Conservation (phyloP, 2,888 invertebrate species). For the Phyto melanocephala region DNA sequence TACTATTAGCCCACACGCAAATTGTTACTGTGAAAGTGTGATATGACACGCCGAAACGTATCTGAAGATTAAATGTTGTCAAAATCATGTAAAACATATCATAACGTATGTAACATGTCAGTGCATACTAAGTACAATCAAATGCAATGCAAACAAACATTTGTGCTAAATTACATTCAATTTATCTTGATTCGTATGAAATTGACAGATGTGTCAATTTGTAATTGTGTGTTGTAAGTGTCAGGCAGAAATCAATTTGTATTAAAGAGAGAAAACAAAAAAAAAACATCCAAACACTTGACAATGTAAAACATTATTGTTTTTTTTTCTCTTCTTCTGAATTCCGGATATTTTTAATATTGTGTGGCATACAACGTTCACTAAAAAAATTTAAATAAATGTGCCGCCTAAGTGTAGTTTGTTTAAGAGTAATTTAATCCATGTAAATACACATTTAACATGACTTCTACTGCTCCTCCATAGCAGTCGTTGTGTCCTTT, state of each 20-base stretch:
- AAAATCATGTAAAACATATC: background rate
- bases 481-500: constrained; percentile 5
- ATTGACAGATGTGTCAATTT: constrained; percentile 60
- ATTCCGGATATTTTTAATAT: background rate
- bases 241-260: constrained; percentile 36
- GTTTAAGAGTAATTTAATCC: constrained; percentile 51
- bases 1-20: background rate
- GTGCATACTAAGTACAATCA: no score
- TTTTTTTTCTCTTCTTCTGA: background rate
- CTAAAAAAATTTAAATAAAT: constrained; percentile 12
- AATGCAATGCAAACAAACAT: background rate
- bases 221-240: constrained; percentile 57
- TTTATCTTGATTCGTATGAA: constrained; percentile 31
- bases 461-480: background rate
- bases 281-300: constrained; percentile 13
- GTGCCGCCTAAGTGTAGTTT: constrained; percentile 34
- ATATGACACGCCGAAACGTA: background rate
- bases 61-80: background rate
- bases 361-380: background rate
- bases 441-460: constrained; percentile 54
- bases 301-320: constrained; percentile 19
- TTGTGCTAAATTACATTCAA: constrained; percentile 35
- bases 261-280: background rate
- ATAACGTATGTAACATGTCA: background rate
- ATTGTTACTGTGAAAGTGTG: background rate